These are phyloP conservation scores for Drosophila prosaltans DNA, from an alignment of 1,140 invertebrate species.

Conservation along the genomic window DNA sequence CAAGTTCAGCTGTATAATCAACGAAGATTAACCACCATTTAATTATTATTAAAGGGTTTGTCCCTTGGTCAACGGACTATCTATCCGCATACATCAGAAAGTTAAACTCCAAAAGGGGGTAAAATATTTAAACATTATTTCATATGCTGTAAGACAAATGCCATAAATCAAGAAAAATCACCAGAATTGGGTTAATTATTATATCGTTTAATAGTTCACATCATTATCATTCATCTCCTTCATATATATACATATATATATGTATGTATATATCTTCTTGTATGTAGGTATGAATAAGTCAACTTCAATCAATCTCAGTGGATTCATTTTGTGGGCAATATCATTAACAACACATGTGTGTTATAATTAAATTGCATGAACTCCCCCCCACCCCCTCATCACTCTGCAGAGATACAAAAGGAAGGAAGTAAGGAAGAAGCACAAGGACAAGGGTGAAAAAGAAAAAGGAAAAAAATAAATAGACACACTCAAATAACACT, in stretches of 20 bases:
- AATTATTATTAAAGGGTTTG: too few relatives aligned
- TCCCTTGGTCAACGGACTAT: too few relatives aligned
- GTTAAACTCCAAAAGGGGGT: background rate
- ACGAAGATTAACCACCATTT: too few relatives aligned
- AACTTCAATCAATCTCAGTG: constrained; percentile 66
- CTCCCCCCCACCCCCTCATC: background rate
- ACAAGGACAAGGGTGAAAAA: constrained; percentile 9
- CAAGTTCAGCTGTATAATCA: too few relatives aligned
- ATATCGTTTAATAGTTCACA: constrained; percentile 17
- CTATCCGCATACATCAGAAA: background rate
- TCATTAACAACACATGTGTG: constrained; percentile 72
- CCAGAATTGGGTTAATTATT: background rate
- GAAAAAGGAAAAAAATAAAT: constrained; percentile 30
- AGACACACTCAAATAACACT: constrained; percentile 76
- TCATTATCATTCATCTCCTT: constrained; percentile 1
- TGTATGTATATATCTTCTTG: too few relatives aligned
- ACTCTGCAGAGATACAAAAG: too few relatives aligned
- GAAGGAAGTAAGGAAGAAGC: background rate
- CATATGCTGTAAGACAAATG: background rate
- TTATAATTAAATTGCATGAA: constrained; percentile 65
- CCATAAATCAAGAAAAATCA: constrained; percentile 10
- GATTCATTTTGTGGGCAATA: constrained; percentile 39
- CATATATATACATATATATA: too few relatives aligned
- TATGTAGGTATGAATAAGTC: background rate
- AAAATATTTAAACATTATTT: background rate